Evolutionary conservation across 2,113 vertebrate species (phyloP).

Genomic region (Triplophysa tibetana): DNA sequence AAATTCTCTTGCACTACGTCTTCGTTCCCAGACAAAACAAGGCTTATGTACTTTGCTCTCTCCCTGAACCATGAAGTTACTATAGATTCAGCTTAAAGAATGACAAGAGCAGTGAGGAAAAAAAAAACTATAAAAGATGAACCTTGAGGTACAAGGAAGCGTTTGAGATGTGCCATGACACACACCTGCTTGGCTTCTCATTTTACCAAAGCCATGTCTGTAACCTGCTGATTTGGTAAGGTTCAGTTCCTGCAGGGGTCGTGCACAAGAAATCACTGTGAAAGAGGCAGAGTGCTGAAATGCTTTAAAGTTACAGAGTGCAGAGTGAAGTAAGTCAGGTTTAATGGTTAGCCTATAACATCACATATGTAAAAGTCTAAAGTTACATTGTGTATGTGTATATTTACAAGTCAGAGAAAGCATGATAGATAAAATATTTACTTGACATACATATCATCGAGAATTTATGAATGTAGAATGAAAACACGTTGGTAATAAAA

Average conservation of each 20-base stretch:
- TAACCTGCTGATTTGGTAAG: constrained; percentile 39
- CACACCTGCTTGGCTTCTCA: constrained; percentile 66
- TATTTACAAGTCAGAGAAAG: not conserved
- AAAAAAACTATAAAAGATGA: constrained; percentile 31
- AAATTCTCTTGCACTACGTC: constrained; percentile 70
- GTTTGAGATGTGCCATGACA: constrained; percentile 31
- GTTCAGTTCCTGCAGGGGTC: constrained; percentile 46
- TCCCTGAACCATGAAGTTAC: constrained; percentile 68
- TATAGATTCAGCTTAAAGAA: constrained; percentile 52
- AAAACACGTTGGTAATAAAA: too few relatives aligned
- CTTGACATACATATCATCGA: too few relatives aligned
- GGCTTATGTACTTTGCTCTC: constrained; percentile 58
- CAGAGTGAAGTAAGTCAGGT: not conserved
- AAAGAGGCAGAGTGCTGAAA: constrained; percentile 12
- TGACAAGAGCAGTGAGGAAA: constrained; percentile 49
- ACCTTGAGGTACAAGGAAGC: constrained; percentile 24
- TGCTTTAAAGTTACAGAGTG: not conserved
- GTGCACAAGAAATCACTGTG: constrained; percentile 45
- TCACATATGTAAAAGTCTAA: too few relatives aligned
- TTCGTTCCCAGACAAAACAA: constrained; percentile 63
- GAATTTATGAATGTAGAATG: too few relatives aligned
- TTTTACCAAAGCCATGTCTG: constrained; percentile 57
- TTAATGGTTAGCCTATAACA: not conserved
- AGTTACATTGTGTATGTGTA: not conserved
- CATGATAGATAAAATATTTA: not conserved